Evolutionary conservation across 2,888 invertebrate species (phyloP), one percentile per base, ranked within the genome.

Genomic region (Oscheius myriophilus): DNA sequence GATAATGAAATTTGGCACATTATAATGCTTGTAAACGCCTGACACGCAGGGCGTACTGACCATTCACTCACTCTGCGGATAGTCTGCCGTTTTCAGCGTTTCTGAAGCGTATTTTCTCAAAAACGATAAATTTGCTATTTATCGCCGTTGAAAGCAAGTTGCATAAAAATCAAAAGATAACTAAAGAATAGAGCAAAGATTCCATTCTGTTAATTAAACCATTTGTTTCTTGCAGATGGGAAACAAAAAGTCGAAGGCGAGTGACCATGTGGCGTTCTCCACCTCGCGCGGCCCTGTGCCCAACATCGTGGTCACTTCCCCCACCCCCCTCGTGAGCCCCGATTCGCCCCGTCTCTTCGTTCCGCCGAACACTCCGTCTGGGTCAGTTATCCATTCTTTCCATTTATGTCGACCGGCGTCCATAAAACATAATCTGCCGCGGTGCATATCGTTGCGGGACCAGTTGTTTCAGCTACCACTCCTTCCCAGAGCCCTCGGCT

Each of bases 221-320:
- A n/a, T n/a, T n/a, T 49, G 18, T 9, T 4, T 14, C 25, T 55
- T 54, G 14, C 45, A 49, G 39, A 76, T 76, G 78, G 78, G 51
- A 71, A 73, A 51, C 69, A 70, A 76, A 69, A 69, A 72, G 45
- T 78, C 78, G 23, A 73, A 72, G 57, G 67, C 69, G 43, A 69
- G 69, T 6, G 69, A 78, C 45, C 72, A 76, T 59, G 66, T 76
- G 43, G 74, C 76, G 25, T 76, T 72, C 70, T 57, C 58, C 0
- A 53, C 66, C 1, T 21, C 33, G 11, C 23, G 53, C 21, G 61
- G 66, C 9, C 59, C 65, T 14, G 43, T 70, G 16, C 70, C 70
- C 39, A 58, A 70, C 26, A 70, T 70, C 33, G 61, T 65, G 6
- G 43, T 69, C 49, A 69, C 69, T 0, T 51, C 43, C 1, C 69